Evolutionary conservation across 2,113 vertebrate species (phyloP).

Genomic region (Cololabis saira): DNA sequence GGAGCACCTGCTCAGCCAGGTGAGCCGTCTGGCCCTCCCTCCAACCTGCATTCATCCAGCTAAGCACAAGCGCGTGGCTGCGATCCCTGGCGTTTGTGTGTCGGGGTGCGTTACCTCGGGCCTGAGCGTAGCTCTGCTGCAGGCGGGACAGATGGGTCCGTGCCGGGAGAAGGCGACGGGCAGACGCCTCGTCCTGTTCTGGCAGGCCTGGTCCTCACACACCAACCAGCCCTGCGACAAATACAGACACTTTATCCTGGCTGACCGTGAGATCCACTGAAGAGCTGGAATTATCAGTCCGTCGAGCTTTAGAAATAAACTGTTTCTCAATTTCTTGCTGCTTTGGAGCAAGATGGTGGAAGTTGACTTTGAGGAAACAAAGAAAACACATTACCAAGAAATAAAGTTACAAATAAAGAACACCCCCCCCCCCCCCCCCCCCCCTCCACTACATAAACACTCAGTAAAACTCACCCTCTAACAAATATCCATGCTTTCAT

Average conservation of each 20-base stretch:
- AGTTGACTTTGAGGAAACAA: background rate
- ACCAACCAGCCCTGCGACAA: conserved; percentile 89
- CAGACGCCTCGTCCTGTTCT: conserved; percentile 87
- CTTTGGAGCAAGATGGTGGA: background rate
- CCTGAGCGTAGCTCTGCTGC: conserved; percentile 86
- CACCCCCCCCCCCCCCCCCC: no score
- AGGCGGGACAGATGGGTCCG: conserved; percentile 91
- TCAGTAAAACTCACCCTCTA: background rate
- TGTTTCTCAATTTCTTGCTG: background rate
- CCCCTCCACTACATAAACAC: no score
- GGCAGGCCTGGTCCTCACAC: conserved; percentile 95
- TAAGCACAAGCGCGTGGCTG: background rate
- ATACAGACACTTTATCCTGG: background rate
- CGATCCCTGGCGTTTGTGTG: background rate
- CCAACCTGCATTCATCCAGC: background rate
- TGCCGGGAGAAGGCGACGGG: conserved; percentile 89
- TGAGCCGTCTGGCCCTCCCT: no score
- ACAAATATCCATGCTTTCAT: background rate
- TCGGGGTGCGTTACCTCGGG: conserved; percentile 84
- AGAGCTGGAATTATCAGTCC: no score
- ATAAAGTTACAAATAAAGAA: background rate
- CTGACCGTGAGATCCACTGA: background rate
- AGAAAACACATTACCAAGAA: background rate
- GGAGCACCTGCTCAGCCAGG: no score
- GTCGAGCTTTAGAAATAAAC: no score